Evolutionary conservation across 2,113 vertebrate genomes (phyloP).

Genomic region (Fregata magnificens): DNA sequence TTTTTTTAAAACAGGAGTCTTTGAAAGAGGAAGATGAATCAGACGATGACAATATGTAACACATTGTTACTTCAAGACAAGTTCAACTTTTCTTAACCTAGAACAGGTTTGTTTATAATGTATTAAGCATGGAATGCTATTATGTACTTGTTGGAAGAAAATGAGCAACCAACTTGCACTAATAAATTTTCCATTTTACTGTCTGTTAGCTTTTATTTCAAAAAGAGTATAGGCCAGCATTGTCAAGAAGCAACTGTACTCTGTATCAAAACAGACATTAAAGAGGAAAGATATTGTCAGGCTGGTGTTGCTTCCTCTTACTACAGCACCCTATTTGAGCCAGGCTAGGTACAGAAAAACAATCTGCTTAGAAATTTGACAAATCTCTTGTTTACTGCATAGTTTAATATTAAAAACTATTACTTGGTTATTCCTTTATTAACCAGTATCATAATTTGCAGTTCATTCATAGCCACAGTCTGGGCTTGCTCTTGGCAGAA

Average conservation of each 20-base stretch:
- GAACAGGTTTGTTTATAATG: slow-evolving; percentile 35
- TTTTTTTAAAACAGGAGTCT: slow-evolving; percentile 84
- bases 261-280: background rate
- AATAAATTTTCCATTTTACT: slow-evolving; percentile 70
- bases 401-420: background rate
- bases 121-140: slow-evolving; percentile 6
- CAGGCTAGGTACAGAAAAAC: background rate
- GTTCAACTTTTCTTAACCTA: slow-evolving; percentile 51
- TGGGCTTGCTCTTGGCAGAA: background rate
- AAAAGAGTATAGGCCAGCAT: background rate
- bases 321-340: background rate
- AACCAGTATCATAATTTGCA: background rate
- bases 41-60: slow-evolving; percentile 98
- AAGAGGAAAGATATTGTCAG: background rate
- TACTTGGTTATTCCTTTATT: background rate
- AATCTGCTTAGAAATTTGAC: background rate
- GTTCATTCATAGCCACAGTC: background rate
- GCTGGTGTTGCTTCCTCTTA: background rate
- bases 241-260: background rate
- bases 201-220: slow-evolving; percentile 24
- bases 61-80: slow-evolving; percentile 56
- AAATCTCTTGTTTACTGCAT: background rate
- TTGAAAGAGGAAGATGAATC: slow-evolving; percentile 99
- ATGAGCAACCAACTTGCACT: slow-evolving; percentile 69
- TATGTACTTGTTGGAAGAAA: slow-evolving; percentile 38